Conservation (phyloP, 2,113 vertebrate species). For the Poecilia latipinna region DNA sequence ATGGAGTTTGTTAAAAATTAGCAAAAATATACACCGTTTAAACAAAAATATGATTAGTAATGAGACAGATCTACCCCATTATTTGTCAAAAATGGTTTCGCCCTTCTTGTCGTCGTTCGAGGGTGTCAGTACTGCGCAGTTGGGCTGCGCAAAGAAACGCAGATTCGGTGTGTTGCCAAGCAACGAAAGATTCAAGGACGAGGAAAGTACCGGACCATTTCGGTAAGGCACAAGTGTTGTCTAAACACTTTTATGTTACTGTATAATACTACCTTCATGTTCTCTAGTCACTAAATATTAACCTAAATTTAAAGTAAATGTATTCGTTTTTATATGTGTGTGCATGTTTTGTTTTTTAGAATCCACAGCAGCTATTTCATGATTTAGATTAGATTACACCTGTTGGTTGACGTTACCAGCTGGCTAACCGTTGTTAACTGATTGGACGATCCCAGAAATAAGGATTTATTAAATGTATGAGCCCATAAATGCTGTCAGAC, state of each 20-base stretch:
- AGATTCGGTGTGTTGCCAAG: constrained; percentile 56
- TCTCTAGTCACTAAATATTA: neutral
- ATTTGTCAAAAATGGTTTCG: constrained; percentile 36
- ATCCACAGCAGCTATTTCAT: neutral
- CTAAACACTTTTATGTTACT: neutral
- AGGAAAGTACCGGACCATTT: neutral
- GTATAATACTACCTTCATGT: neutral
- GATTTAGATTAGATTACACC: constrained; percentile 14
- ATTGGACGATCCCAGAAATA: neutral
- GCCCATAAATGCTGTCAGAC: neutral
- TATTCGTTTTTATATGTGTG: too few species aligned
- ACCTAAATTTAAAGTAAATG: neutral
- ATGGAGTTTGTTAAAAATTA: rapidly evolving
- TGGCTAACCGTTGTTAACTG: neutral
- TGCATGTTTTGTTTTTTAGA: too few species aligned
- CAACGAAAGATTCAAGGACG: constrained; percentile 40
- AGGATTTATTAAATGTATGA: neutral
- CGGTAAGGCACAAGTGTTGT: constrained; percentile 18
- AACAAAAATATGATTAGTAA: neutral
- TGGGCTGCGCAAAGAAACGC: neutral
- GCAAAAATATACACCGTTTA: rapidly evolving
- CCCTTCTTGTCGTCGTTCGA: constrained; percentile 13
- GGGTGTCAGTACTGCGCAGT: constrained; percentile 44
- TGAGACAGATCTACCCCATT: neutral
- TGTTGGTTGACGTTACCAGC: constrained; percentile 9